Base-by-base conservation (phyloP, 2,888 invertebrate genomes). In the Dione juno region DNA sequence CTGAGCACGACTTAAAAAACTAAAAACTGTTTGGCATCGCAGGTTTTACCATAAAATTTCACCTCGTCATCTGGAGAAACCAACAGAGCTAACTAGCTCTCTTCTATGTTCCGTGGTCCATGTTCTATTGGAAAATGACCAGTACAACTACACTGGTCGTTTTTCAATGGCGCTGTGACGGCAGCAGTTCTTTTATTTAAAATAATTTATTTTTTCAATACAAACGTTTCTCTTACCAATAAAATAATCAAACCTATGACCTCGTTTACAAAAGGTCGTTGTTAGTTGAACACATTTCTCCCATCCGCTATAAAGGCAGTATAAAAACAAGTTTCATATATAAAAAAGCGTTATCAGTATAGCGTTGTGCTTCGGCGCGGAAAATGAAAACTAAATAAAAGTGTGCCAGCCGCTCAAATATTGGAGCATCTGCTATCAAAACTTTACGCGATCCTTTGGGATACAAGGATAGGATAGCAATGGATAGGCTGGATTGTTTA, bases 311-410 rank as follows among this genome's bases (percentile, higher is more conserved):
- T 70, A 67, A 65, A 69, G n/a, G 52, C 45, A 16, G 48, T 67
- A 69, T 40, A 63, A 52, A 70, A 64, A 53, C 66, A 75, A 71
- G 67, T 71, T 74, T 70, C 57, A 71, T 59, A 58, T 41, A 66
- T 65, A 70, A 28, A 69, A 67, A 69, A 41, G 48, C 74, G 77
- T 77, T 78, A 78, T 75, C 77, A 74, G 67, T 69, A 61, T 59
- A 68, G 71, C 71, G 70, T 59, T 67, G 76, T 66, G 74, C 71
- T 74, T 53, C 72, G 71, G 69, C 73, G 79, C 77, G 79, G 79
- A 83, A 82, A 82, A 83, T 83, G 81, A 79, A 82, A 82, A 81
- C 81, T 81, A 81, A 82, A 81, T 81, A 82, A 82, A 81, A 79
- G 74, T 77, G 74, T 72, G 75, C 74, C 77, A 69, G 59, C 75